Evolutionary conservation across 2,797 vertebrate genomes (phyloP).

Genomic region (Mallotus villosus): DNA sequence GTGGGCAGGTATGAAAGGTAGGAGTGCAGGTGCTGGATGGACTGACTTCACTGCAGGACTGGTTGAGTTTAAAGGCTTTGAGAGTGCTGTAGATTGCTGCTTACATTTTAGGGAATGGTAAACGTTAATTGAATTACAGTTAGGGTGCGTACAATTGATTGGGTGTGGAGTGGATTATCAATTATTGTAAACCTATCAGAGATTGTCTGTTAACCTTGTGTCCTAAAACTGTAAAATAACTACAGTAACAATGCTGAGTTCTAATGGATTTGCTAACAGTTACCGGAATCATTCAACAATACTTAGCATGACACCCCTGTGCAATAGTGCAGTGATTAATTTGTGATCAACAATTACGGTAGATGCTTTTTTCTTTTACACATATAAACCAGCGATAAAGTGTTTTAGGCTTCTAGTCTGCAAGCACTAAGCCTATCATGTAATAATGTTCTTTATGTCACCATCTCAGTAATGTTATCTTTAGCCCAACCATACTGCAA

Average conservation of each 20-base stretch:
- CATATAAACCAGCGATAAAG: neutral
- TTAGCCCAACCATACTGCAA: constrained; percentile 1
- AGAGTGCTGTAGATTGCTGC: neutral
- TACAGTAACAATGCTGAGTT: neutral
- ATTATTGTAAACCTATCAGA: neutral
- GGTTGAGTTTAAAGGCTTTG: neutral
- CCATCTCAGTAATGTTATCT: constrained; percentile 18
- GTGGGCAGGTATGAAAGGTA: constrained; percentile 62
- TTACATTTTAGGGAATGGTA: neutral
- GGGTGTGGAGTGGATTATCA: neutral
- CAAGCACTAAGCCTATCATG: neutral
- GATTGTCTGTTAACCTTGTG: neutral
- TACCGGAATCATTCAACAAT: no score
- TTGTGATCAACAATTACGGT: neutral
- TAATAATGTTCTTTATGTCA: constrained; percentile 12
- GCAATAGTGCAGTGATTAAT: no score
- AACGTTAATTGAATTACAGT: neutral
- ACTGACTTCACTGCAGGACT: neutral
- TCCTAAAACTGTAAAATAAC: neutral
- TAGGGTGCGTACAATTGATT: no score
- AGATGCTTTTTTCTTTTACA: neutral
- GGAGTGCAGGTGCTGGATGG: constrained; percentile 2
- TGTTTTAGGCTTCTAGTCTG: neutral
- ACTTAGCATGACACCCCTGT: no score
- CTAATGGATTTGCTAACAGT: no score